Percentiles rank a stretch among this genome's conserved stretches.
These are phyloP conservation scores for Romanomermis culicivorax DNA, from an alignment of 2,888 invertebrate genomes.

Conservation along the genomic window DNA sequence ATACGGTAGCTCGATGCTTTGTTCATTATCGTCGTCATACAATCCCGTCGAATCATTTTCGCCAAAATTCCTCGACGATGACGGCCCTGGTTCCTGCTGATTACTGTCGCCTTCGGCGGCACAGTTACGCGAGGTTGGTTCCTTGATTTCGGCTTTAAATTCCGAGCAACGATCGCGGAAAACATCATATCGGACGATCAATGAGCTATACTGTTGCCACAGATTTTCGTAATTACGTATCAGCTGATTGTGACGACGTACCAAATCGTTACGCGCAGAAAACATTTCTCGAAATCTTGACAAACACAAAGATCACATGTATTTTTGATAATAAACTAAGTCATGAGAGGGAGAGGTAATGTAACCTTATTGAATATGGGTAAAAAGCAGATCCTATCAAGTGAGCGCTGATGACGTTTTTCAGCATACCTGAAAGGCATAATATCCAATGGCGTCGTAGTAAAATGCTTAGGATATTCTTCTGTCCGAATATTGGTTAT, in stretches of 20 bases:
- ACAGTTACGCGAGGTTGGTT: too few species aligned
- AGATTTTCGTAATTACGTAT: slow-evolving; percentile 2
- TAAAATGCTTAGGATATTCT: neutral
- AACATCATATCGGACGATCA: slow-evolving; percentile 2
- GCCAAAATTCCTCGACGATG: too few species aligned
- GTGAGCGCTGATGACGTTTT: neutral
- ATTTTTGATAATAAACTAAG: too few species aligned
- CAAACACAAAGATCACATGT: slow-evolving; percentile 2
- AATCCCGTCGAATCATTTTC: too few species aligned
- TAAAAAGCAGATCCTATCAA: neutral
- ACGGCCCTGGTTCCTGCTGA: too few species aligned
- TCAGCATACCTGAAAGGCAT: slow-evolving; percentile 7
- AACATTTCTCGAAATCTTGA: slow-evolving; percentile 11
- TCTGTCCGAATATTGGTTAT: slow-evolving; percentile 41
- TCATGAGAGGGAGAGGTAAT: too few species aligned
- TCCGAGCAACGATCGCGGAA: neutral
- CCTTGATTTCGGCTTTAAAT: too few species aligned
- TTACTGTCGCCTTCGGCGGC: too few species aligned
- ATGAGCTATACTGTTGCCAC: slow-evolving; percentile 7
- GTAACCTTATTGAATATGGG: neutral
- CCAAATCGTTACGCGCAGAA: slow-evolving; percentile 7
- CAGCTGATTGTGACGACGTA: slow-evolving; percentile 10
- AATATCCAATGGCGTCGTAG: slow-evolving; percentile 6
- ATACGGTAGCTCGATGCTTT: too few species aligned
- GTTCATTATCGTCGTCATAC: too few species aligned